phyloP scores from a whole-genome alignment of 2,888 invertebrate species.

The Orthosia gothica region DNA sequence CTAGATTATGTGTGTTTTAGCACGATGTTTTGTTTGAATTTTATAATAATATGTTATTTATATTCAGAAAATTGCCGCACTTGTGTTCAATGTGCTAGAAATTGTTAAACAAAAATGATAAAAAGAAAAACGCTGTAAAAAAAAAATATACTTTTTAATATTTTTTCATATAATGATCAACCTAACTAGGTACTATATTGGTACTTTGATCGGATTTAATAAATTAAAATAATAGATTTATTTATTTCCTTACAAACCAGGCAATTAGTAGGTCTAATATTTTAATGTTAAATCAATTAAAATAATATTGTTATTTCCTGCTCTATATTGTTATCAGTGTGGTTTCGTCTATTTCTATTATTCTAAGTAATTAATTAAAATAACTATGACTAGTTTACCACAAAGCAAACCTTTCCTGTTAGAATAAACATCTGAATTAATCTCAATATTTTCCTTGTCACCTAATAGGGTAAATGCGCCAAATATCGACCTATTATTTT shows the following conservation, averaged over 20 bases:
- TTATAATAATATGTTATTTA: neutral
- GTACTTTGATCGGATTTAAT: neutral
- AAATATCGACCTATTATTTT: neutral
- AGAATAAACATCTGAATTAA: neutral
- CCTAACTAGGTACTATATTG: too few species aligned
- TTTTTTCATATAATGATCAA: neutral
- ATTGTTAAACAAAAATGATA: neutral
- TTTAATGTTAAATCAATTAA: neutral
- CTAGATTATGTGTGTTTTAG: neutral
- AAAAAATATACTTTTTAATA: neutral
- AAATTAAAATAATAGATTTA: neutral
- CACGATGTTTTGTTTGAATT: neutral
- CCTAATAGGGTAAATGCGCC: slow-evolving; percentile 7
- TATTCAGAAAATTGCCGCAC: neutral
- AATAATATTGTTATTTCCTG: neutral
- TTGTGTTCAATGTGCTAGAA: neutral
- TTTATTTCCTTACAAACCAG: neutral
- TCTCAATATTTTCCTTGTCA: slow-evolving; percentile 38
- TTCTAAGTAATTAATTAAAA: neutral
- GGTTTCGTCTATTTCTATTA: neutral
- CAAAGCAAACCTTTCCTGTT: neutral
- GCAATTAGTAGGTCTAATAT: neutral
- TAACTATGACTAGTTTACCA: neutral
- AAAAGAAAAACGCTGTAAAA: neutral
- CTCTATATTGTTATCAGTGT: neutral